Percentiles rank a stretch among this genome's conserved stretches.
phyloP scores from a whole-genome alignment of 92 coral and sea anemone genomes.

The Porites rus region DNA sequence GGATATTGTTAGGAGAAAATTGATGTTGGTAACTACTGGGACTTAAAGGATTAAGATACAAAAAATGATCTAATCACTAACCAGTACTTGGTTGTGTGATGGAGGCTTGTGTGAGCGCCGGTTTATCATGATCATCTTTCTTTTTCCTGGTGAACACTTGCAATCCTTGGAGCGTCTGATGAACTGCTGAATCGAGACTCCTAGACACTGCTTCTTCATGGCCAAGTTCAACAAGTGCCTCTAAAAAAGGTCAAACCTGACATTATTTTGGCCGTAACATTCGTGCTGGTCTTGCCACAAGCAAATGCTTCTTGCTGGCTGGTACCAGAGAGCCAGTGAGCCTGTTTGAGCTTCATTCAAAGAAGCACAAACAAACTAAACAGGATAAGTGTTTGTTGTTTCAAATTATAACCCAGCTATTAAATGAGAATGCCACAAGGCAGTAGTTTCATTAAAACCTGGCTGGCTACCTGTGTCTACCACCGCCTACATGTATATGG shows the following conservation, averaged over 20 bases:
- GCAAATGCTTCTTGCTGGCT: no score
- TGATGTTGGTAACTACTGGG: not conserved
- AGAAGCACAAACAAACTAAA: no score
- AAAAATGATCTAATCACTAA: not conserved
- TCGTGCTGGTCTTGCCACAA: not conserved
- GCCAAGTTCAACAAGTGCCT: conserved; percentile 25
- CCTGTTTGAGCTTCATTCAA: no score
- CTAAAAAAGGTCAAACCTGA: conserved; percentile 13
- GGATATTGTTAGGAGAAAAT: no score
- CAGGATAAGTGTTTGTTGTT: no score
- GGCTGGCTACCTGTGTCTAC: no score
- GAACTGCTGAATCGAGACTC: conserved; percentile 83
- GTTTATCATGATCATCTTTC: not conserved
- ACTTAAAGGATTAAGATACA: no score
- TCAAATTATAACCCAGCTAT: no score
- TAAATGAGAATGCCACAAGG: no score
- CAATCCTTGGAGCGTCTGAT: conserved; percentile 74
- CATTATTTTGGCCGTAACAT: not conserved
- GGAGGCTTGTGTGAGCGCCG: conserved; percentile 22
- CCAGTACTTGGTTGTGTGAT: not conserved
- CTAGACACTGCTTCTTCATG: conserved; percentile 80
- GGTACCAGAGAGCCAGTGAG: no score
- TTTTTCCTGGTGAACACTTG: conserved; percentile 70
- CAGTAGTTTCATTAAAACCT: no score
- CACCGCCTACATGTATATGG: no score